A percentile compares a stretch with the other conserved stretches of the same genome.
These are phyloP conservation scores for Dichetophora obliterata DNA, from an alignment of 2,888 invertebrate genomes.

Conservation along the genomic window DNA sequence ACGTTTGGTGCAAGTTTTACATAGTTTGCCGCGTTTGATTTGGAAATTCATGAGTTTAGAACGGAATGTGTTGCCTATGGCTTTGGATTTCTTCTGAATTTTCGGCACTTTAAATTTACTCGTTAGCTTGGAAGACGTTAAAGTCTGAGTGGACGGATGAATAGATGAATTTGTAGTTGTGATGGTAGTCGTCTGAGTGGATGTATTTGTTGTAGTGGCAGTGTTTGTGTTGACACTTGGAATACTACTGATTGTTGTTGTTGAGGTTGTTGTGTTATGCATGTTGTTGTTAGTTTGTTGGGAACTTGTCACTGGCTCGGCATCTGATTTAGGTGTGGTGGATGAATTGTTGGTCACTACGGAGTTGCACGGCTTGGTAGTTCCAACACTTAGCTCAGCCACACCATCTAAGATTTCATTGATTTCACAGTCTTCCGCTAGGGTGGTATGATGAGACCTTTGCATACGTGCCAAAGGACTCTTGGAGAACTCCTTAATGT, in stretches of 20 bases:
- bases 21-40: constrained; percentile 61
- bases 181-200: constrained; percentile 32
- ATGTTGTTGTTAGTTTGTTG: constrained; percentile 20
- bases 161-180: constrained; percentile 25
- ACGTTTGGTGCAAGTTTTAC: constrained; percentile 66
- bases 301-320: background rate
- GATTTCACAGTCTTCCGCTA: background rate
- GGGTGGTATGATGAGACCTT: constrained; percentile 23
- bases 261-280: constrained; percentile 32
- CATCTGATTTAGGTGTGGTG: background rate
- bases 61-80: constrained; percentile 67
- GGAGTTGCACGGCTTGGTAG: background rate
- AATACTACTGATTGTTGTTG: constrained; percentile 38
- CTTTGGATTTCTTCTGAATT: constrained; percentile 67
- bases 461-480: constrained; percentile 59
- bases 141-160: background rate
- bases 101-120: constrained; percentile 65
- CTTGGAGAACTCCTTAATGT: constrained; percentile 67
- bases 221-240: constrained; percentile 45
- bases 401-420: background rate
- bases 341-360: background rate
- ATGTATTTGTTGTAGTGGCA: constrained; percentile 30
- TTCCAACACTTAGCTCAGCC: background rate
- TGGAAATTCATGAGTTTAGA: constrained; percentile 66
- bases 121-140: constrained; percentile 1